These are phyloP conservation scores for Eurystomus glaucurus DNA, from an alignment of 2,797 vertebrate species.

Conservation along the genomic window DNA sequence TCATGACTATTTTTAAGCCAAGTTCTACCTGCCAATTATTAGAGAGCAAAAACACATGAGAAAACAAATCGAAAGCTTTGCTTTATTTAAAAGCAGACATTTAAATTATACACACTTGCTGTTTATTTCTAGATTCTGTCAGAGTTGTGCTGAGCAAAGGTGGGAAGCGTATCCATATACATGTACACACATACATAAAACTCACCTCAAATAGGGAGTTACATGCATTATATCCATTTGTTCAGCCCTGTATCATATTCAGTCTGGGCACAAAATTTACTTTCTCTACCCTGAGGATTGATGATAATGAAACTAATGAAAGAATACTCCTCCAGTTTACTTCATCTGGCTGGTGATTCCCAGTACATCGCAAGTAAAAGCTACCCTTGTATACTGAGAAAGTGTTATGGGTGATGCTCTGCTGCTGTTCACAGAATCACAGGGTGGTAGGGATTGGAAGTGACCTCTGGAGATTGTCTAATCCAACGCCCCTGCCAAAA, in stretches of 20 bases:
- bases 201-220: neutral
- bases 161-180: neutral
- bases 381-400: neutral
- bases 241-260: neutral
- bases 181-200: neutral
- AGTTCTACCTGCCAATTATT: neutral
- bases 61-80: neutral
- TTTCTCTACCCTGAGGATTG: neutral
- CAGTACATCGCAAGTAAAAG: neutral
- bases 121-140: neutral
- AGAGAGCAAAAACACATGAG: neutral
- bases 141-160: neutral
- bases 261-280: neutral
- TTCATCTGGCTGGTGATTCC: neutral
- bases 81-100: neutral
- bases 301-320: neutral
- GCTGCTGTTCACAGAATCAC: neutral
- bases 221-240: neutral
- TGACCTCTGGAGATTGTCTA: too few species aligned
- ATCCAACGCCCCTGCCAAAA: too few species aligned
- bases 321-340: neutral
- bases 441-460: too few species aligned
- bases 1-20: neutral
- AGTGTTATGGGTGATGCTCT: neutral
- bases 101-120: neutral